Base-by-base conservation (phyloP, 2,113 vertebrate species). In the Dasyurus viverrinus region DNA sequence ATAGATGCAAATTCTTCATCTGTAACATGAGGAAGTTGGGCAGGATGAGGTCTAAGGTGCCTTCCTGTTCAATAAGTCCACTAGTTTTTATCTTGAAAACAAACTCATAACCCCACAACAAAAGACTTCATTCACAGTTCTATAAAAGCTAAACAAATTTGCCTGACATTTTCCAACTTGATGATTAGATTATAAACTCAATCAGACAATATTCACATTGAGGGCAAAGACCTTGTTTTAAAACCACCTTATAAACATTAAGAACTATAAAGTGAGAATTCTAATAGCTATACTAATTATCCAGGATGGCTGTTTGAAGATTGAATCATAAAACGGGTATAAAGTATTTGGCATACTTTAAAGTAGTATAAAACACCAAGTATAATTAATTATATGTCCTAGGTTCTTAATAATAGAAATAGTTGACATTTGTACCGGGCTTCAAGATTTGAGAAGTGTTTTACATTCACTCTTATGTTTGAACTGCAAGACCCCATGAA, bases 211-310 rank as follows among this genome's bases (percentile, higher is more conserved):
- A 84, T 84, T 36, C 68, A 84, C 36, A n/a, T 8, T 84, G n/a
- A 84, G 36, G 36, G 68, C 4, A 42, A 84, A 4, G 36, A 84
- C 68, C 36, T 36, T 84, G 19, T 84, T n/a, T 76, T 84, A 84
- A 89, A 90, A 94, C 93, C 95, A 25, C 92, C 76, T 95, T 92
- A 60, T 54, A 97, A 95, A 94, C 27, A 30, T 91, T 5, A 42
- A 22, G 16, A 11, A 47, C 91, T 76, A 76, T 36, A 25, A 89
- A 10, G 5, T 76, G 60, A 94, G 94, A 94, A 76, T 93, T 11
- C 60, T 91, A 36, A 53, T 23, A 24, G 12, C 4, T n/a, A 36
- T 76, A n/a, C 30, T n/a, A 84, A 42, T 84, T 84, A 84, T 84
- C 36, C n/a, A 84, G 16, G 68, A 42, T 84, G 68, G 68, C 36